A percentile compares a stretch with the other conserved stretches of the same genome.
Conservation (phyloP, 2,888 invertebrate species). For the Sarcophaga caerulescens region DNA sequence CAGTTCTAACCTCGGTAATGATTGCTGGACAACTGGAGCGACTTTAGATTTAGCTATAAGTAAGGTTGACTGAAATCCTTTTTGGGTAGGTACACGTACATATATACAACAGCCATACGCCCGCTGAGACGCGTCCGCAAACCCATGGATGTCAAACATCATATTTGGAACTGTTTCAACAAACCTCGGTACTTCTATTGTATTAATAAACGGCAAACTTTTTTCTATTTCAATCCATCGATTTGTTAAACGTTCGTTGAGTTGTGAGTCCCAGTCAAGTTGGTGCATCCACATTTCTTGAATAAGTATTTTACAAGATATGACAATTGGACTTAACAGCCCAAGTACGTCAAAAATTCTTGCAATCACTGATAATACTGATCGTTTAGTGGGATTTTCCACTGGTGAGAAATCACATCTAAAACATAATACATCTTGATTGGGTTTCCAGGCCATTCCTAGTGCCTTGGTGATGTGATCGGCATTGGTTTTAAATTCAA, state of each 20-base stretch:
- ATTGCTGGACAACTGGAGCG: too few relatives aligned
- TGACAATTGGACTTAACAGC: not conserved
- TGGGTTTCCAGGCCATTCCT: slow-evolving; percentile 34
- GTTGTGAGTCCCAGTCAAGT: slow-evolving; percentile 2
- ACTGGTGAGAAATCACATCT: slow-evolving; percentile 34
- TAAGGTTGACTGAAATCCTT: not conserved
- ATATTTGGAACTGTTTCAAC: too few relatives aligned
- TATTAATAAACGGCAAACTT: too few relatives aligned
- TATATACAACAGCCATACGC: slow-evolving; percentile 4
- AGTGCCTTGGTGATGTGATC: slow-evolving; percentile 23
- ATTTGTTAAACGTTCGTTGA: not conserved
- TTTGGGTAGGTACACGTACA: too few relatives aligned
- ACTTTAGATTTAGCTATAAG: slow-evolving; percentile 17
- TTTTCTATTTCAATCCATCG: too few relatives aligned
- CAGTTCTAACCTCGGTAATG: too few relatives aligned
- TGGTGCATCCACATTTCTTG: slow-evolving; percentile 24
- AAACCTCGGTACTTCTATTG: too few relatives aligned
- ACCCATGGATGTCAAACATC: slow-evolving; percentile 14
- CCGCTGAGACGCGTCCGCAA: slow-evolving; percentile 28
- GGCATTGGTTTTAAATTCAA: not conserved
- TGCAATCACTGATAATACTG: slow-evolving; percentile 28
- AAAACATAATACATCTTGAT: slow-evolving; percentile 29
- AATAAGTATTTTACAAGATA: not conserved
- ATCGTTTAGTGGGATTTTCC: slow-evolving; percentile 26
- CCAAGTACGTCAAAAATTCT: slow-evolving; percentile 51